Conservation (phyloP, 2,113 vertebrate genomes). For the Callipepla californica region DNA sequence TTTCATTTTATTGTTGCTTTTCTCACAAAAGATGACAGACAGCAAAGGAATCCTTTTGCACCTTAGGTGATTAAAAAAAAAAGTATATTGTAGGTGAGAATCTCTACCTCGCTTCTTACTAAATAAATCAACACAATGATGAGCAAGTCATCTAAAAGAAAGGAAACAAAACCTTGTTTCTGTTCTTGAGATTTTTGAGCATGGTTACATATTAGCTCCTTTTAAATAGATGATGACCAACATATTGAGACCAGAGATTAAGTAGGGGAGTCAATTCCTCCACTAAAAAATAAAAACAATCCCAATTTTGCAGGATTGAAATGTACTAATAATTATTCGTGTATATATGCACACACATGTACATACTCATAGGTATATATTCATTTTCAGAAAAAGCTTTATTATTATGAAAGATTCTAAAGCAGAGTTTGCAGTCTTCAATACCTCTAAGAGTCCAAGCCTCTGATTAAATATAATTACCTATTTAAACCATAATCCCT, state of each 20-base stretch:
- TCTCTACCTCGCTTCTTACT: background rate
- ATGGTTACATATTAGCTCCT: background rate
- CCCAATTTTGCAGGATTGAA: background rate
- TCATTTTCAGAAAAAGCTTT: background rate
- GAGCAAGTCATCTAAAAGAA: background rate
- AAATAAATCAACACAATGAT: background rate
- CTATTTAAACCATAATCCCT: background rate
- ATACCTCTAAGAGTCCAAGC: background rate
- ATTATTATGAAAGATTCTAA: background rate
- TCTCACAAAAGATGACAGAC: background rate
- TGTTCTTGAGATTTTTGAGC: background rate
- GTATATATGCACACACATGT: background rate
- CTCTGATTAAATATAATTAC: background rate
- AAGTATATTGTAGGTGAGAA: background rate
- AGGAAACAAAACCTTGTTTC: background rate
- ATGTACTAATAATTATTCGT: background rate
- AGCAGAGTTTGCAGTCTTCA: background rate
- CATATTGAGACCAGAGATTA: background rate
- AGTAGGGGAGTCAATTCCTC: background rate
- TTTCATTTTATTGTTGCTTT: background rate
- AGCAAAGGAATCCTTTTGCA: background rate
- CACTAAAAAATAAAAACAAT: background rate
- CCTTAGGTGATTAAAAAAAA: background rate
- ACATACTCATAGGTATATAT: background rate
- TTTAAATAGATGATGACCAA: background rate